phyloP scores from a whole-genome alignment of 2,888 invertebrate genomes.

The Rhodophaea formosa region DNA sequence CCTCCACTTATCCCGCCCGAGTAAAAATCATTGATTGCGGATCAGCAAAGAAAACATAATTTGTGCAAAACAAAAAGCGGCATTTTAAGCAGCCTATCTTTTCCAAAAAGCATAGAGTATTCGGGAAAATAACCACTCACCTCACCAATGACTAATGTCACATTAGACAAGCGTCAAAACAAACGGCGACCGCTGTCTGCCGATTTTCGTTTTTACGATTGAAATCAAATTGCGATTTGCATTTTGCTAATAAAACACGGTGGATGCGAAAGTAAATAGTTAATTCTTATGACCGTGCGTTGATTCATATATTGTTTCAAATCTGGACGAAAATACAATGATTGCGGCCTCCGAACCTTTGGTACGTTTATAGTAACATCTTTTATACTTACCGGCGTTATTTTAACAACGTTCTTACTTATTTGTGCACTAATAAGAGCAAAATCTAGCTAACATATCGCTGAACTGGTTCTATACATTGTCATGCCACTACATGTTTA shows the following conservation, averaged over 20 bases:
- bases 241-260: neutral
- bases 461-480: no score
- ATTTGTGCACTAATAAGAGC: no score
- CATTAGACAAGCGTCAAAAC: neutral
- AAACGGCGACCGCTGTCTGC: neutral
- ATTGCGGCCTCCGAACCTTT: conserved; percentile 95
- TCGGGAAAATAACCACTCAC: no score
- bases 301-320: conserved; percentile 75
- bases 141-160: neutral
- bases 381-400: conserved; percentile 23
- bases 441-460: no score
- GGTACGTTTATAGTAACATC: conserved; percentile 71
- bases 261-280: neutral
- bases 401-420: neutral
- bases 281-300: conserved; percentile 41
- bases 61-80: no score
- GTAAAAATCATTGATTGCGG: no score
- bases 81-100: no score
- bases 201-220: neutral
- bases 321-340: conserved; percentile 95
- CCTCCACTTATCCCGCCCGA: no score
- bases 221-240: neutral
- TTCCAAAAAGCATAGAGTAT: no score
- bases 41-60: no score
- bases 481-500: no score